Base-by-base conservation (phyloP, 2,888 invertebrate species). In the Lymantria monacha region DNA sequence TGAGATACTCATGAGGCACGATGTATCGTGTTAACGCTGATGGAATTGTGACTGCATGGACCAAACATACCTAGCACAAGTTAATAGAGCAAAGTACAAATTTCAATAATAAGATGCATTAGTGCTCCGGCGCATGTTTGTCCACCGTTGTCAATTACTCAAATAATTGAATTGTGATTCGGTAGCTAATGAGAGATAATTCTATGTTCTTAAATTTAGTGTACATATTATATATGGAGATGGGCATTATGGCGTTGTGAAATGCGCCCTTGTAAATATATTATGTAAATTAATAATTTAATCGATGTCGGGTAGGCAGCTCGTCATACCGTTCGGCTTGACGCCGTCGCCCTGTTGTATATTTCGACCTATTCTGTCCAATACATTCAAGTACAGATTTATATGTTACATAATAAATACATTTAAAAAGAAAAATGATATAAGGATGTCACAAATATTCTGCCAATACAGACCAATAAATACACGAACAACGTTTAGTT, bases 81-180 rank as follows among this genome's bases (percentile, higher is more conserved):
- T 80, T 79, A 66, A 72, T 85, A 88, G 81, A 85, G 79, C 76
- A 89, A 87, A 91, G 90, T 90, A 91, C 91, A 91, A 91, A 91
- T 87, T 87, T 85, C 85, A 85, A 80, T 85, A 85, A 81, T 87
- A 87, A 85, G 76, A 86, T 81, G 87, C 87, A 83, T 81, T 81
- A 85, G 87, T 87, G 87, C 85, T 81, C 81, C 82, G 87, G 84
- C 85, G 85, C 87, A 85, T 84, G 88, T 85, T 85, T 87, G 91
- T 90, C 90, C 90, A 88, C 88, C 87, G 86, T 90, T 86, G 91
- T 91, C 91, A 91, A 91, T 91, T 91, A 91, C 86, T 88, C 86
- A 84, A 85, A 86, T 86, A 89, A 86, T 86, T 87, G 85, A 89
- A 90, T 88, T 91, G 91, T 91, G 91, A 91, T 91, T 90, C 86